Evolutionary conservation across 1,140 invertebrate genomes (phyloP).

Genomic region (Drosophila lowei): DNA sequence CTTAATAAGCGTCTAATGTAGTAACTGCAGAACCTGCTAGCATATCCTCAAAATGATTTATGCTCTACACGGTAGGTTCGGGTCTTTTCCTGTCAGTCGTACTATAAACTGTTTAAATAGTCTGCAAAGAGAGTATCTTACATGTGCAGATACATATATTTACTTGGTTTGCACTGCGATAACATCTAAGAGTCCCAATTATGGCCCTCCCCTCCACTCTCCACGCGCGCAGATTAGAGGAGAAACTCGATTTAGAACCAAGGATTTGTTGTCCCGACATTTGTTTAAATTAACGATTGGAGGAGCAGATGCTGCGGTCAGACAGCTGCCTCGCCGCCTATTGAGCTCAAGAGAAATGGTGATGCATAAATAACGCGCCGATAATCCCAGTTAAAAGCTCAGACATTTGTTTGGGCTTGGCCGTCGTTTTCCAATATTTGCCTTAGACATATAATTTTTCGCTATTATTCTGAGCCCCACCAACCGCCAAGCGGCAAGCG

Average conservation of each 20-base stretch:
- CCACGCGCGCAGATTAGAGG: too few species aligned
- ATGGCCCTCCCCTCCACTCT: not conserved
- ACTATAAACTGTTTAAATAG: not conserved
- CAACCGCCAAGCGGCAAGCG: too few species aligned
- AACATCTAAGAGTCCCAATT: not conserved
- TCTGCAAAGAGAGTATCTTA: not conserved
- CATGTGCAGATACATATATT: not conserved
- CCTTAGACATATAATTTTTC: constrained; percentile 62
- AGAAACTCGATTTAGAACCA: not conserved
- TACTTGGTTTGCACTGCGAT: not conserved
- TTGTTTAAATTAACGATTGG: constrained; percentile 21
- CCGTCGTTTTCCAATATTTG: constrained; percentile 54
- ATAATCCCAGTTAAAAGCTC: constrained; percentile 79
- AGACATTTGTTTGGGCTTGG: constrained; percentile 78
- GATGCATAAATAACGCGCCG: constrained; percentile 70
- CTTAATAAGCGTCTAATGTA: too few species aligned
- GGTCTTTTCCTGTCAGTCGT: too few species aligned
- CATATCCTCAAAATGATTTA: too few species aligned
- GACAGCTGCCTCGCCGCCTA: constrained; percentile 7
- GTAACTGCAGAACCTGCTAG: too few species aligned
- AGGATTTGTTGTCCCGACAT: constrained; percentile 6
- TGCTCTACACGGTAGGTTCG: too few species aligned
- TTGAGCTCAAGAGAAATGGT: constrained; percentile 66
- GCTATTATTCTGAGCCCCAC: constrained; percentile 34
- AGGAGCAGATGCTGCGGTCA: constrained; percentile 29